Evolutionary conservation across 1,140 invertebrate genomes (phyloP).

Genomic region (Planococcus citri): DNA sequence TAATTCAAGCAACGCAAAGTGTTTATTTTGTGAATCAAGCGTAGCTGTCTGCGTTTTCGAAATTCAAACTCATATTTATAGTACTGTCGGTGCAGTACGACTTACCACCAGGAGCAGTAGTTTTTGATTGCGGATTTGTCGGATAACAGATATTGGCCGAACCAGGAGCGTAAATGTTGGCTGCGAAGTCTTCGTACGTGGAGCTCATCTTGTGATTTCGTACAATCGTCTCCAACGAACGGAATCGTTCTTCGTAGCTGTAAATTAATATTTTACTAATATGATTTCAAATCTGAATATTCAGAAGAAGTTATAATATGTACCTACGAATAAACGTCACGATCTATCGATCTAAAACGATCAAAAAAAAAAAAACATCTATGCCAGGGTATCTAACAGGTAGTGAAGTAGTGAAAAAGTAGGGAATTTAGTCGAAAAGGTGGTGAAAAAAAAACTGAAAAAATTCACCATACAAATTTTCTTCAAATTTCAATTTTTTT

Average conservation of each 20-base stretch:
- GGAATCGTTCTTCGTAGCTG: constrained; percentile 82
- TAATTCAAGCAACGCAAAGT: no score
- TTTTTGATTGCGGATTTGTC: constrained; percentile 10
- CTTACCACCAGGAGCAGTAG: no score
- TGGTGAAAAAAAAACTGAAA: no score
- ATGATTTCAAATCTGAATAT: constrained; percentile 21
- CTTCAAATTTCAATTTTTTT: no score
- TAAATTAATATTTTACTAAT: no score
- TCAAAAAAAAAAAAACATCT: not conserved
- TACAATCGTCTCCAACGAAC: constrained; percentile 76
- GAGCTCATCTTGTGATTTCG: constrained; percentile 74
- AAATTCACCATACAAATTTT: no score
- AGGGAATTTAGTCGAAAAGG: no score
- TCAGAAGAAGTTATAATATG: not conserved
- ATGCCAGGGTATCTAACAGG: no score
- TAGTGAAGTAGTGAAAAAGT: no score
- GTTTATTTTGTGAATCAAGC: constrained; percentile 1
- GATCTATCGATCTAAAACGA: not conserved
- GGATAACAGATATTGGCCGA: constrained; percentile 33
- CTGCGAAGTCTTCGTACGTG: constrained; percentile 85
- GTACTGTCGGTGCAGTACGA: no score
- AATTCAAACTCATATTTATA: no score
- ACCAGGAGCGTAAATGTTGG: constrained; percentile 65
- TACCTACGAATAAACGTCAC: not conserved
- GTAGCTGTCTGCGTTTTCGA: no score